Conservation (phyloP, 2,113 vertebrate species). For the Jaculus jaculus region DNA sequence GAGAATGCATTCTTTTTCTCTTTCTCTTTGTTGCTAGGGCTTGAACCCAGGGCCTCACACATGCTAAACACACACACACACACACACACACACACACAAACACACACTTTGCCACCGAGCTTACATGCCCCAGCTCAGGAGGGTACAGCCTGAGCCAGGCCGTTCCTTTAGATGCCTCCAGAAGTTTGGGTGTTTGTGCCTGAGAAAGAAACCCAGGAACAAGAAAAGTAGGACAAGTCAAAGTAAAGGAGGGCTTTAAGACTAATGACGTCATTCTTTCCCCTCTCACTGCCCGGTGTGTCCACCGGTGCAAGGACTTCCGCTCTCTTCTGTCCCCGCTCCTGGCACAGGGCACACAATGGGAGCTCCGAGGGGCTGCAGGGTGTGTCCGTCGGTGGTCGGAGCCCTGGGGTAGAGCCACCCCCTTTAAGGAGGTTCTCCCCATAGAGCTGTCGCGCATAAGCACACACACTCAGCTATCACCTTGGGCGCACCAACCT, state of each 20-base stretch:
- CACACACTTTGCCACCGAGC: not conserved
- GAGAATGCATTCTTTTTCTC: not conserved
- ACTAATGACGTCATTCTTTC: not conserved
- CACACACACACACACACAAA: too few species aligned
- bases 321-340: not conserved
- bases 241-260: slow-evolving; percentile 5
- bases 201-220: not conserved
- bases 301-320: not conserved
- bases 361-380: not conserved
- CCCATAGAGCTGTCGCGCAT: not conserved
- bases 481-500: not conserved
- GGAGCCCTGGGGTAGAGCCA: not conserved
- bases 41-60: not conserved
- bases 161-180: not conserved
- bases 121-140: not conserved
- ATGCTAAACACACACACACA: too few species aligned
- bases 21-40: not conserved
- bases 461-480: not conserved
- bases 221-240: not conserved
- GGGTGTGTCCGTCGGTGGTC: not conserved
- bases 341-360: not conserved
- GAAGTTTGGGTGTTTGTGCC: not conserved
- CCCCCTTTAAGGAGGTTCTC: not conserved
- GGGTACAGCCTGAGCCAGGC: not conserved
- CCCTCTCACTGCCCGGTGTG: not conserved